Evolutionary conservation across 2,113 vertebrate genomes (phyloP).

Genomic region (Ictalurus furcatus): DNA sequence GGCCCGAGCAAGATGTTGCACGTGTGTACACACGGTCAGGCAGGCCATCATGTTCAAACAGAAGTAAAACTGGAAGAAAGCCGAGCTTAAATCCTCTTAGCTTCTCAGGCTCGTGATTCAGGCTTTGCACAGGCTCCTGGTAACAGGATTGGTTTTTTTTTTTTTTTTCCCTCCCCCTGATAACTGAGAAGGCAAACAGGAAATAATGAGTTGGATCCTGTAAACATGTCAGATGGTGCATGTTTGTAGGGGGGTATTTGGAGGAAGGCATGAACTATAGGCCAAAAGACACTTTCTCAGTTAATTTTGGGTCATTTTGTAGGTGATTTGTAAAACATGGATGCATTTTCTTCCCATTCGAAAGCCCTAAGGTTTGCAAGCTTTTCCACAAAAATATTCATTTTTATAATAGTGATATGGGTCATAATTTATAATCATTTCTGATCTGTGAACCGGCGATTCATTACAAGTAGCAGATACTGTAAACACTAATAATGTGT

Average conservation of each 20-base stretch:
- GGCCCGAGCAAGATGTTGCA: not conserved
- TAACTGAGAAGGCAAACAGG: constrained; percentile 27
- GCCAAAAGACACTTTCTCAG: not conserved
- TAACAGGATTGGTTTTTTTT: not conserved
- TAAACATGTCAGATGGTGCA: constrained; percentile 16
- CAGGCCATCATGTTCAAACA: constrained; percentile 12
- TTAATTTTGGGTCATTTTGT: not conserved
- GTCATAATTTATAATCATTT: not conserved
- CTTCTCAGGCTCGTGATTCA: constrained; percentile 12
- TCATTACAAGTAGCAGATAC: not conserved
- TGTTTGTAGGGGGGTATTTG: not conserved
- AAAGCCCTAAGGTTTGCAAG: not conserved
- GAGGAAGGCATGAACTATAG: not conserved
- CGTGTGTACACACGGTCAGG: not conserved
- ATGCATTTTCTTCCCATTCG: no score
- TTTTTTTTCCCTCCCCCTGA: not conserved
- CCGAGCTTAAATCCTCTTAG: constrained; percentile 14
- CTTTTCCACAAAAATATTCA: not conserved
- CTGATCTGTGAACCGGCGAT: not conserved
- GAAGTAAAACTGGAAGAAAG: constrained; percentile 11
- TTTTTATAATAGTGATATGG: no score
- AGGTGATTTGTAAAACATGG: not conserved
- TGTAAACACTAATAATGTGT: not conserved
- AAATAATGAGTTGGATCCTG: constrained; percentile 30
- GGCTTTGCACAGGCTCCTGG: not conserved